Base-by-base conservation (phyloP, 2,888 invertebrate species). In the Stenoptilia bipunctidactyla region DNA sequence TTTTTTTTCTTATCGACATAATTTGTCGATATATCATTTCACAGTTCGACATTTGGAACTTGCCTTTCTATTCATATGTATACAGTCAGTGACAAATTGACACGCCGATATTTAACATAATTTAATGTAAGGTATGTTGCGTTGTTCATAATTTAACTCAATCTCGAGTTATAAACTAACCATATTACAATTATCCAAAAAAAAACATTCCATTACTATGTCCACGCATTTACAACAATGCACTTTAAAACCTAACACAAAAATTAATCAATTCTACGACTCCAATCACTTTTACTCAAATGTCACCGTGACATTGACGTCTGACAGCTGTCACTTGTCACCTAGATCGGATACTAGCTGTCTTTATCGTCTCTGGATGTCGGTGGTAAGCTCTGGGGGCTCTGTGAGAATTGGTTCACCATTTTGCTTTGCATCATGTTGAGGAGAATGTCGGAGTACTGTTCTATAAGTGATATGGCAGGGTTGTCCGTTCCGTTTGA, bases 401-500 rank as follows among this genome's bases (percentile, higher is more conserved):
- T 66, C 45, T 66, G 66, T 0, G 67, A 51, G 55, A 74, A 74
- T 40, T 82, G 77, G 45, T 69, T 76, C 36, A 83, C 80, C 75
- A 85, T 75, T 50, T 83, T 80, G 14, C 55, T 75, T 46, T 83
- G 83, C 83, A 83, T 80, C 72, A 83, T 79, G 49, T 87, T 87
- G 35, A 87, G 83, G 12, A 88, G 66, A 27, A 88, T 83, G 58
- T 88, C 88, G 9, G 88, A 87, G 61, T 88, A 88, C 51, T 88
- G 87, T 47, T 88, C 88, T 53, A 88, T 87, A 53, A 88, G 76
- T 25, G 86, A 84, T 68, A 80, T 68, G 1, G 77, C 75, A 8
- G 77, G 70, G 48, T 77, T 77, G 27, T 60, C 63, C 0, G 66
- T 49, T 39, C 59, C 59, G 13, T 55, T 58, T 2, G 66, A 60